A percentile compares a stretch with the other conserved stretches of the same genome.
phyloP scores from a whole-genome alignment of 2,797 vertebrate genomes.

The Macrochelys suwanniensis region DNA sequence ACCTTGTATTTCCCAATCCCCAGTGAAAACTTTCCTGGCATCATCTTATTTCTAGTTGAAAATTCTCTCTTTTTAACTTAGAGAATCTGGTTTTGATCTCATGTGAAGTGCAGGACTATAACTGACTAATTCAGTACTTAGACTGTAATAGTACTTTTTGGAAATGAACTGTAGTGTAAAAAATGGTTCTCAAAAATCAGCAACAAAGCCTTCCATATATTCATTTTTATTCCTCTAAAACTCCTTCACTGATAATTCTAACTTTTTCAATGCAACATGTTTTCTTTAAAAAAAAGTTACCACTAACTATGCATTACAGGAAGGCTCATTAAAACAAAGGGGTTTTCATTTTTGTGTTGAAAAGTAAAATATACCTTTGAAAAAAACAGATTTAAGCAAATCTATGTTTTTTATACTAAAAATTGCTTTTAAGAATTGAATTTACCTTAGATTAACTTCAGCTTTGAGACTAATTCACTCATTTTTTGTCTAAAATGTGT shows the following conservation, averaged over 20 bases:
- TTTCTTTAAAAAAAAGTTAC: constrained; percentile 70
- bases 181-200: constrained; percentile 60
- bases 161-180: constrained; percentile 62
- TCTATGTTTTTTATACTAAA: constrained; percentile 27
- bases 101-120: constrained; percentile 9
- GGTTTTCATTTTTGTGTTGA: constrained; percentile 82
- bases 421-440: constrained; percentile 72
- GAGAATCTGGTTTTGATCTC: not conserved
- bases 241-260: constrained; percentile 71
- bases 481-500: constrained; percentile 32
- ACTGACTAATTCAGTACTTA: constrained; percentile 26
- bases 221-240: constrained; percentile 68
- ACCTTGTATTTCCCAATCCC: not conserved
- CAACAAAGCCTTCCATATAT: constrained; percentile 46
- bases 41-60: not conserved
- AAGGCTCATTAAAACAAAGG: constrained; percentile 84
- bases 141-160: constrained; percentile 50
- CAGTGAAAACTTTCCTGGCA: not conserved
- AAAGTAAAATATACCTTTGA: constrained; percentile 79
- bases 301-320: constrained; percentile 74
- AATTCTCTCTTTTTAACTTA: not conserved
- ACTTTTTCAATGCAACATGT: constrained; percentile 83
- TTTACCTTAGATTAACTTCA: constrained; percentile 65
- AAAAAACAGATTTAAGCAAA: constrained; percentile 62
- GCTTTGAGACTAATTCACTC: constrained; percentile 2